Conservation (phyloP, 37 sponge, comb jelly and placozoan genomes). For the Chondrosia reniformis region DNA sequence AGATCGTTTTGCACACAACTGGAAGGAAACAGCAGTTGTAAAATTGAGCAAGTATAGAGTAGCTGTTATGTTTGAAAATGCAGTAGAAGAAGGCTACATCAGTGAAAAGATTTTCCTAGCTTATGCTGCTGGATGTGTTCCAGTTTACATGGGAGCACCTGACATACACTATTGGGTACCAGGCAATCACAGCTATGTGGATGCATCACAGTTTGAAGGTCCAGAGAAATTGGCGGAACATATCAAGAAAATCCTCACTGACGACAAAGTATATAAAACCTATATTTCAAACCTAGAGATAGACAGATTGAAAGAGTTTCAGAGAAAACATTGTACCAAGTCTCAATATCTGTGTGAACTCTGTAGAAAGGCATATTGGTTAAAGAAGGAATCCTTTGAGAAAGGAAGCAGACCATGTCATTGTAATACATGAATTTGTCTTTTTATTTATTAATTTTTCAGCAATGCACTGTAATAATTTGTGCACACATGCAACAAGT, state of each 20-base stretch:
- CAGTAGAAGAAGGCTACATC: constrained; percentile 9
- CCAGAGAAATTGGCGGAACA: constrained; percentile 15
- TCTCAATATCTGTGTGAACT: background rate
- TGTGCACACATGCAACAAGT: no score
- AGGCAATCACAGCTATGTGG: constrained; percentile 22
- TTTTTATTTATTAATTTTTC: no score
- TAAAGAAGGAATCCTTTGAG: no score
- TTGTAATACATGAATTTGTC: no score
- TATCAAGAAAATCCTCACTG: background rate
- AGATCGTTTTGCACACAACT: background rate
- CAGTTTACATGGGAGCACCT: constrained; percentile 5
- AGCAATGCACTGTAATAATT: no score
- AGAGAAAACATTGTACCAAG: background rate
- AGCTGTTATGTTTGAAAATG: constrained; percentile 8
- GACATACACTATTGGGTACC: constrained; percentile 12
- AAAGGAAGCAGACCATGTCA: no score
- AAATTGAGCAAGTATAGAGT: background rate
- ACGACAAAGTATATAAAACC: constrained; percentile 1
- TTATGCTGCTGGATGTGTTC: background rate
- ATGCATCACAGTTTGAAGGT: constrained; percentile 2
- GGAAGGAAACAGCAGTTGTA: no score
- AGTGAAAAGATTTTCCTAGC: background rate
- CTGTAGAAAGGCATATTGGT: no score
- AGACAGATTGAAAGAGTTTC: background rate
- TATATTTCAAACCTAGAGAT: background rate